phyloP scores from a whole-genome alignment of 2,113 vertebrate species.

The Crotophaga sulcirostris region DNA sequence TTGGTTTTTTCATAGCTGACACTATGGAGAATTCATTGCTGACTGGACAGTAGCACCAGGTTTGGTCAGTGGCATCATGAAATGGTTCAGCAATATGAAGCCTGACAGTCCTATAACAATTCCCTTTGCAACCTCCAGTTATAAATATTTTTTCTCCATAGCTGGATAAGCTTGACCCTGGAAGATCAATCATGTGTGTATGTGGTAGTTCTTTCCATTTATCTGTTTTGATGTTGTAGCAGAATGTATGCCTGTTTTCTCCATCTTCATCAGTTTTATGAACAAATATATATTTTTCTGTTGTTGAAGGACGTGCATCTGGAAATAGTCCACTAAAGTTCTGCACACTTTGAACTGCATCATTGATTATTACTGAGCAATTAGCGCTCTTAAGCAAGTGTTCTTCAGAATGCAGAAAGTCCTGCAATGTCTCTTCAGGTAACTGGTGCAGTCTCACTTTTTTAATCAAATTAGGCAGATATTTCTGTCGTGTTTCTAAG shows the following conservation, averaged over 20 bases:
- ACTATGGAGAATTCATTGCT: conserved; percentile 81
- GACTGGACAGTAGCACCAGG: conserved; percentile 93
- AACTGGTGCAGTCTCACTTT: conserved; percentile 90
- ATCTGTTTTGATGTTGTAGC: conserved; percentile 89
- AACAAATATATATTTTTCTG: conserved; percentile 93
- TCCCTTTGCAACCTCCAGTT: conserved; percentile 90
- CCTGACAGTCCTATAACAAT: conserved; percentile 87
- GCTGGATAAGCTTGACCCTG: conserved; percentile 89
- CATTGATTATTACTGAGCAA: conserved; percentile 76
- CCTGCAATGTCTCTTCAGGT: conserved; percentile 78
- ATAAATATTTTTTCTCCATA: conserved; percentile 95
- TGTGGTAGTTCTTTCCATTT: conserved; percentile 87
- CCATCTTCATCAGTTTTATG: conserved; percentile 93
- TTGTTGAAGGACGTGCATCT: conserved; percentile 90
- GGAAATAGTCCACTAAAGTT: conserved; percentile 83
- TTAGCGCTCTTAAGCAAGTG: conserved; percentile 74
- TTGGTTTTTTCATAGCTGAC: conserved; percentile 87
- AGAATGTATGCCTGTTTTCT: conserved; percentile 86
- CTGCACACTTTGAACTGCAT: conserved; percentile 80
- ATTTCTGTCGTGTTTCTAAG: conserved; percentile 76
- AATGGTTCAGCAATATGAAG: conserved; percentile 88
- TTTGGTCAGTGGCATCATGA: conserved; percentile 91
- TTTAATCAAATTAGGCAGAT: conserved; percentile 82
- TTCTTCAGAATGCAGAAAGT: conserved; percentile 76
- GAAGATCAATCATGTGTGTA: conserved; percentile 82